Evolutionary conservation across 2,113 vertebrate genomes (phyloP), one percentile per base, ranked within the genome.

Genomic region (Hippopotamus amphibius): DNA sequence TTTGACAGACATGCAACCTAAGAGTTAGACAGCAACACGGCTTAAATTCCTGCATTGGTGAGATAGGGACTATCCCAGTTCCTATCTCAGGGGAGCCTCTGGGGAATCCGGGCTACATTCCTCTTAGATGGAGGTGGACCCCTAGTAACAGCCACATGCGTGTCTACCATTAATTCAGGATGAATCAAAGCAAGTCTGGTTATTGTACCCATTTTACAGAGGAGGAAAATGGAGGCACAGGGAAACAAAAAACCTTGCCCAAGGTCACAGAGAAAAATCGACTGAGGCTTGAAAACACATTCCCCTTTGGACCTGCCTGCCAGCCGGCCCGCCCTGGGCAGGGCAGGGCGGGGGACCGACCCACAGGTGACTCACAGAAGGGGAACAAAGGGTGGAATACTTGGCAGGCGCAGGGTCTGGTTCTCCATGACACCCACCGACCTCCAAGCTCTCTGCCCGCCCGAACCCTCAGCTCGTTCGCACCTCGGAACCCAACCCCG

Each of bases 321-420:
- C 68, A 57, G 77, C 46, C 46, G 74, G 88, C 50, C 72, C 9
- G 50, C 63, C 50, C 55, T 5, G 30, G 66, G 41, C 66, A 13
- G 84, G 41, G 72, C 43, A 37, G 89, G 97, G 79, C 7, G 48
- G 50, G 41, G 65, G 24, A 50, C 65, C 81, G 24, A 50, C 76
- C 89, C 82, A 53, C 77, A 61, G 77, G 96, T 97, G 95, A 97
- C 89, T 96, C 95, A 53, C 90, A 17, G 41, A 55, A 46, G 65
- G 74, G 74, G 28, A 61, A 33, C n/a, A 48, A 30, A 19, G 7
- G 80, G 48, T 24, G 48, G 50, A 22, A n/a, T 21, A 19, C 4
- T 17, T 10, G 6, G 48, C 41, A 28, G 37, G 5, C 8, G 15
- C 46, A 28, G 74, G 24, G 16, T 43, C 19, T 17, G 87, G 21